Evolutionary conservation across 2,113 vertebrate species (phyloP).

Genomic region (Lepus europaeus): DNA sequence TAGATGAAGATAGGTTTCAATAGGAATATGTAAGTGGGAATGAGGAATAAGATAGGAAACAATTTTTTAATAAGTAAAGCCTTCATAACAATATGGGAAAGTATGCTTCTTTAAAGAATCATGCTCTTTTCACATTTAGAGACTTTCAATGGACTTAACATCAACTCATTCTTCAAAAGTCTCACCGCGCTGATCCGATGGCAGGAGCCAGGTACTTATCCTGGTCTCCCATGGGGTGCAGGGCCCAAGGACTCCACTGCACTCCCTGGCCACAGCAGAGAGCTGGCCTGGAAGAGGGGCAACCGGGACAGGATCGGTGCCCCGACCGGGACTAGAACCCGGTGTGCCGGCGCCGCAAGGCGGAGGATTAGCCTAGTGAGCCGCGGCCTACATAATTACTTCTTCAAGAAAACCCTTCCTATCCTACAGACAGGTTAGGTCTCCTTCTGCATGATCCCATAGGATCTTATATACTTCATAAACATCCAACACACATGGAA

Average conservation of each 20-base stretch:
- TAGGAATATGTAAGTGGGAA: background rate
- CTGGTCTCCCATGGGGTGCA: too few species aligned
- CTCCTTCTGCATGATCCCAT: accelerated
- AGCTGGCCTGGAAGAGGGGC: too few species aligned
- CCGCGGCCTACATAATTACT: background rate
- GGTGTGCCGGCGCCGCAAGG: too few species aligned
- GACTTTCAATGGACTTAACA: background rate
- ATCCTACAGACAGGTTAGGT: background rate
- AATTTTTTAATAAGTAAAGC: background rate
- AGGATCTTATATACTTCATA: too few species aligned
- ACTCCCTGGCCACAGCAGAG: too few species aligned
- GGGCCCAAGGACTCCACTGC: too few species aligned
- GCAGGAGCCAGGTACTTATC: too few species aligned
- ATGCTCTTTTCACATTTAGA: background rate
- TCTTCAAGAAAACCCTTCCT: background rate
- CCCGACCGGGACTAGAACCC: too few species aligned
- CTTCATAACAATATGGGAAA: background rate
- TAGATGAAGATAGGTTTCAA: background rate
- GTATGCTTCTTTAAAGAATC: background rate
- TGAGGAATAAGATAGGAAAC: background rate
- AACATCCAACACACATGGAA: background rate
- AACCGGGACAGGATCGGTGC: too few species aligned
- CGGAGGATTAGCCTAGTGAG: too few species aligned
- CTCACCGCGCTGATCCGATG: too few species aligned
- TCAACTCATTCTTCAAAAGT: background rate